Conservation (phyloP, 2,888 invertebrate species). For the Dicyrtoma fusca region DNA sequence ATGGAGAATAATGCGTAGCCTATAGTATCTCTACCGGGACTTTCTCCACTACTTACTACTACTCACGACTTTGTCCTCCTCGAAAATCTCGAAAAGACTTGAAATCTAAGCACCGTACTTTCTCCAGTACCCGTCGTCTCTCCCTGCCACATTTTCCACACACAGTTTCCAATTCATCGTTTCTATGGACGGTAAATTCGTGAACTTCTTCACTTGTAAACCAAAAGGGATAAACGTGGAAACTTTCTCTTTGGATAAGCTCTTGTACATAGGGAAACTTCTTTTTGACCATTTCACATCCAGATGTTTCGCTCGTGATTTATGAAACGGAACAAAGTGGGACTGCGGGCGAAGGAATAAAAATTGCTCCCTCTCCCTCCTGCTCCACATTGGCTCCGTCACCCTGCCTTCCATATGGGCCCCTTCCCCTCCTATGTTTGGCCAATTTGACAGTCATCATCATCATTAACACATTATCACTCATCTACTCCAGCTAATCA, state of each 20-base stretch:
- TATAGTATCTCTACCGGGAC: too few species aligned
- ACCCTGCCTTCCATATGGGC: neutral
- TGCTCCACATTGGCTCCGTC: neutral
- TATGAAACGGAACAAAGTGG: slow-evolving; percentile 52
- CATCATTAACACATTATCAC: slow-evolving; percentile 44
- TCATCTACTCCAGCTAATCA: too few species aligned
- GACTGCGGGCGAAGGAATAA: slow-evolving; percentile 25
- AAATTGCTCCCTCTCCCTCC: slow-evolving; percentile 15
- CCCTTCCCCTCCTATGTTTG: neutral
- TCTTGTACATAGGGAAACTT: slow-evolving; percentile 1
- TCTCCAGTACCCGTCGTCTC: neutral
- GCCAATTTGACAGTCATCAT: slow-evolving; percentile 35
- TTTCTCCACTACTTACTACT: too few species aligned
- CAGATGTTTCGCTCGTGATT: slow-evolving; percentile 56
- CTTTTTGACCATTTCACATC: slow-evolving; percentile 52
- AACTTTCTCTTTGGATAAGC: too few species aligned
- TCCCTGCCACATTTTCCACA: neutral
- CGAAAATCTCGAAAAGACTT: neutral
- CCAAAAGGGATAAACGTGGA: too few species aligned
- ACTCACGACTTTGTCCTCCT: neutral
- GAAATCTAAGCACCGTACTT: neutral
- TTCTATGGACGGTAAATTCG: neutral
- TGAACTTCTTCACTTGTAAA: too few species aligned
- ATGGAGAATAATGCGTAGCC: too few species aligned
- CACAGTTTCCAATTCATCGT: slow-evolving; percentile 11